Evolutionary conservation across 2,888 invertebrate genomes (phyloP).

Genomic region (Quadriops clusia): DNA sequence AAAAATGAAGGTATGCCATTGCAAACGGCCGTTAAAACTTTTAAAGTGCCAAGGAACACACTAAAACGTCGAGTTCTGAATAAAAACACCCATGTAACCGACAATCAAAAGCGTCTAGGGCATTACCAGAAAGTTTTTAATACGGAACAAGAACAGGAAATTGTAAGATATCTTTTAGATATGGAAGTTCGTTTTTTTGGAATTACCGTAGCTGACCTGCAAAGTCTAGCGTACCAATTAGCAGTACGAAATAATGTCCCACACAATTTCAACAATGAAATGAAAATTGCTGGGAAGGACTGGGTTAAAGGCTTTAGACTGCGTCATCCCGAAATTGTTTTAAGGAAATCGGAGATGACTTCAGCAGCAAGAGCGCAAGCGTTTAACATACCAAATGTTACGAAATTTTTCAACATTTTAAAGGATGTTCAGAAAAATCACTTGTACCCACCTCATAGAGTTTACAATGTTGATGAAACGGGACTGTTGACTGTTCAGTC

Average conservation of each 20-base stretch:
- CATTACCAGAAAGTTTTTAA: no score
- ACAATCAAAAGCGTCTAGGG: no score
- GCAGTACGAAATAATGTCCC: constrained; percentile 1
- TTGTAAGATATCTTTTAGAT: no score
- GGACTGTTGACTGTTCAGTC: constrained; percentile 4
- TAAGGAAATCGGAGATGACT: constrained; percentile 7
- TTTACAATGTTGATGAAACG: constrained; percentile 7
- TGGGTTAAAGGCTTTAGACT: constrained; percentile 5
- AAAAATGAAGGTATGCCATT: no score
- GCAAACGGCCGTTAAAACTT: no score
- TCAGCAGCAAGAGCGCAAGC: constrained; percentile 5
- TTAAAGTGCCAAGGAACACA: no score
- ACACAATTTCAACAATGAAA: constrained; percentile 3
- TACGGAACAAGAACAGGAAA: no score
- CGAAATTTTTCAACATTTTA: constrained; percentile 5
- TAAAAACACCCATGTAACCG: no score
- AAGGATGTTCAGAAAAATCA: constrained; percentile 2
- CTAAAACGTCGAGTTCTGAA: no score
- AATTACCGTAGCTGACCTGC: constrained; percentile 5
- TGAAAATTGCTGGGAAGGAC: constrained; percentile 1
- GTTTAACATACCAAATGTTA: constrained; percentile 6
- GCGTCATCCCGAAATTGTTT: constrained; percentile 6
- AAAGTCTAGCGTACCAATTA: constrained; percentile 1
- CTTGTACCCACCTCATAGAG: constrained; percentile 5
- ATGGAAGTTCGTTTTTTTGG: no score